These are phyloP conservation scores for Sthenelais limicola DNA, from an alignment of 2,888 invertebrate genomes.

Conservation along the genomic window DNA sequence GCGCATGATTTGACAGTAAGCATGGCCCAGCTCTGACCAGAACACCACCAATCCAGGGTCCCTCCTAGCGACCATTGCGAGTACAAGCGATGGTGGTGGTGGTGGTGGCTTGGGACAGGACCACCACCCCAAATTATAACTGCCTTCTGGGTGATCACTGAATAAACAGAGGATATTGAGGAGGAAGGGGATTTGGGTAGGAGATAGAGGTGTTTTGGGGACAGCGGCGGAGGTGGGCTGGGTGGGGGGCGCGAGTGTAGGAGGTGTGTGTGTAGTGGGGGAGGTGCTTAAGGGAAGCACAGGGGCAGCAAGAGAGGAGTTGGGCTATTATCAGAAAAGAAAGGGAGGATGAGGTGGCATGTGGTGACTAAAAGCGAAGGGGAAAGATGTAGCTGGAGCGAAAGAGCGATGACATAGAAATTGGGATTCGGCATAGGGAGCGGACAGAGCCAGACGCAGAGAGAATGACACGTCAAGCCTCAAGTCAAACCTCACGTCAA, in stretches of 20 bases:
- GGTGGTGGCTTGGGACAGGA: neutral
- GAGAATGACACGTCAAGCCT: no score
- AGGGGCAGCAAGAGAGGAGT: slow-evolving; percentile 1
- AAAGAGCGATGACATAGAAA: no score
- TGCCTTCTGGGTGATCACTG: neutral
- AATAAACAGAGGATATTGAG: no score
- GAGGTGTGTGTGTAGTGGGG: neutral
- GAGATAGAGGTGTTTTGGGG: neutral
- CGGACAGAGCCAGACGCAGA: no score
- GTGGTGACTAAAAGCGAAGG: no score
- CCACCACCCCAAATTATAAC: neutral
- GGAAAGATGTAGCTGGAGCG: no score
- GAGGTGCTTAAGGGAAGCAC: neutral
- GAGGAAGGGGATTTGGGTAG: neutral
- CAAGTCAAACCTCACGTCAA: no score
- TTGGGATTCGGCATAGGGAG: no score
- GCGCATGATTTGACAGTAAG: slow-evolving; percentile 33
- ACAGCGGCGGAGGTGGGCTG: neutral
- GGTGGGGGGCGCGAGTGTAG: slow-evolving; percentile 2
- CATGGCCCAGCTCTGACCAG: slow-evolving; percentile 11
- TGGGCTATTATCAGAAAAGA: no score
- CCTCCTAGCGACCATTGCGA: no score
- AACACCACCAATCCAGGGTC: slow-evolving; percentile 8
- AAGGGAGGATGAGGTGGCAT: no score
- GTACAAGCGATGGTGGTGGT: no score